A percentile compares a stretch with the other conserved stretches of the same genome.
These are phyloP conservation scores for Nebria brevicollis DNA, from an alignment of 2,888 invertebrate genomes.

Conservation along the genomic window DNA sequence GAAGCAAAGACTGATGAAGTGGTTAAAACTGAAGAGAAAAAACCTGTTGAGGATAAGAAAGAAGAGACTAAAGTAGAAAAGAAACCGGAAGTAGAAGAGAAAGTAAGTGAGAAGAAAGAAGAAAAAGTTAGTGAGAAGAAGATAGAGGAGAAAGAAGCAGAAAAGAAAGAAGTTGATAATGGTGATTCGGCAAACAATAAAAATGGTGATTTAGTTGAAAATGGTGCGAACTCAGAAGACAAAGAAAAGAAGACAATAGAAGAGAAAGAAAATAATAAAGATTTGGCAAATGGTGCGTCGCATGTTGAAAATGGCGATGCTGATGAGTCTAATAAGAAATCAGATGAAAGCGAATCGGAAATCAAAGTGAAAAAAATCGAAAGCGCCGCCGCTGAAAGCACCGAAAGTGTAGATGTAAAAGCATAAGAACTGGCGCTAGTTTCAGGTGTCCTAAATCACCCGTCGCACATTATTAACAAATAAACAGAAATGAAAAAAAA, in stretches of 20 bases:
- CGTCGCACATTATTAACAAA: slow-evolving; percentile 31
- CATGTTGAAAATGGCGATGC: slow-evolving; percentile 48
- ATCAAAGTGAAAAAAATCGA: slow-evolving; percentile 69
- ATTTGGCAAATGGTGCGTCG: slow-evolving; percentile 56
- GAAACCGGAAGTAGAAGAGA: slow-evolving; percentile 49
- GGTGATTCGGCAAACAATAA: slow-evolving; percentile 51
- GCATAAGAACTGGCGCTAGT: slow-evolving; percentile 59
- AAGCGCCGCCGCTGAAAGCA: slow-evolving; percentile 64
- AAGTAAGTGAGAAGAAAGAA: slow-evolving; percentile 24
- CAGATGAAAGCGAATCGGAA: slow-evolving; percentile 58
- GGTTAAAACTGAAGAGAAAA: slow-evolving; percentile 49
- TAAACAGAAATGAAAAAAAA: slow-evolving; percentile 16
- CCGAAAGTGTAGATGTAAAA: slow-evolving; percentile 66
- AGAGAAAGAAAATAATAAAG: slow-evolving; percentile 61
- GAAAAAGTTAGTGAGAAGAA: slow-evolving; percentile 32
- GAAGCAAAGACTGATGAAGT: slow-evolving; percentile 53
- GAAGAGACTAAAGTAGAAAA: slow-evolving; percentile 44
- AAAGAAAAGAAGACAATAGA: slow-evolving; percentile 60
- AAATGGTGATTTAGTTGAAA: slow-evolving; percentile 52
- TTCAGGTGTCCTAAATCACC: slow-evolving; percentile 10
- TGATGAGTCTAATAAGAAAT: slow-evolving; percentile 25
- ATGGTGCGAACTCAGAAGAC: slow-evolving; percentile 56
- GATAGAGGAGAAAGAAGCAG: slow-evolving; percentile 55
- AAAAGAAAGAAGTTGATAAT: slow-evolving; percentile 62
- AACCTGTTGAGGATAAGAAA: slow-evolving; percentile 38